Base-by-base conservation (phyloP, 2,113 vertebrate genomes). In the Notechis scutatus region DNA sequence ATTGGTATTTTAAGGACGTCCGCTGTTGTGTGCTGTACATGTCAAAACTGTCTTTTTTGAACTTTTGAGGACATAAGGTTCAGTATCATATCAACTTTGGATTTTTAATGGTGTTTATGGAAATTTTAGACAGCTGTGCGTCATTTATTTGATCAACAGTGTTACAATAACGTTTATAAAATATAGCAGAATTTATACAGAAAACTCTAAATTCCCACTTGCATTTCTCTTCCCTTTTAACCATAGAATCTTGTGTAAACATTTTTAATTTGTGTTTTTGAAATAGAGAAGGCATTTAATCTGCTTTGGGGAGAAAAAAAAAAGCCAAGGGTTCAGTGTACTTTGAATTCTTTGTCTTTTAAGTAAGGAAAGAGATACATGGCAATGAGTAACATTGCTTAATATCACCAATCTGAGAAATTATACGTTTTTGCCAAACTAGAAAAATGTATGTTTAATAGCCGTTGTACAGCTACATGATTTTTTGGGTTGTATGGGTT, bases 61-160 rank as follows among this genome's bases (percentile, higher is more conserved):
- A 98, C 96, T 98, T 96, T 98, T 97, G 96, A 97, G 97, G 96
- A 97, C 96, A 97, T 97, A 97, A 98, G 97, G 96, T 97, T 98
- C 97, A 97, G 96, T 97, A 97, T 98, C 97, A 97, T 98, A 98
- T 97, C 97, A 97, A 97, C 96, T 98, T 98, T 96, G 96, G 97
- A 97, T 98, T 98, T 98, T 98, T 98, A 98, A 98, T 98, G 96
- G 97, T 97, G 97, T 98, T 98, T 98, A 97, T 97, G 97, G 95
- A 97, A 97, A 98, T 98, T 98, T 98, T 98, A 98, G 98, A 98
- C 97, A 97, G 97, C 97, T 95, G 96, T 97, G 95, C 95, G 93
- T 97, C 97, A 97, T 96, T 98, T 97, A 97, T 98, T 98, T 98
- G 97, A 98, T 98, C 98, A 97, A 97, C 98, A 98, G 98, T 98